Conservation (phyloP, 1,140 invertebrate genomes). For the Monomorium pharaonis region DNA sequence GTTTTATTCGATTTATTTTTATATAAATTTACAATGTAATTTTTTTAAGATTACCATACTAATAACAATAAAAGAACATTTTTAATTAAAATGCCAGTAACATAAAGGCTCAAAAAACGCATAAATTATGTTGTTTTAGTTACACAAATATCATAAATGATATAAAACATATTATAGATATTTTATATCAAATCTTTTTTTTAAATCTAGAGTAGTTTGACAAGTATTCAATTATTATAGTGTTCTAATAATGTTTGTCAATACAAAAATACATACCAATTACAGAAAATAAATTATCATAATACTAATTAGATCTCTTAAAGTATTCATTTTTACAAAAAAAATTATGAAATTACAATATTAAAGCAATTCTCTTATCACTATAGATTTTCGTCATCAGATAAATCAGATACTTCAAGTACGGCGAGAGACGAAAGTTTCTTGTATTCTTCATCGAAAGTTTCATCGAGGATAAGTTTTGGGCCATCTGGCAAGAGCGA, state of each 20-base stretch:
- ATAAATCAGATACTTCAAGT: conserved; percentile 51
- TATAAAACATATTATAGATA: not conserved
- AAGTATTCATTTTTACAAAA: conserved; percentile 8
- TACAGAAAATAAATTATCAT: conserved; percentile 24
- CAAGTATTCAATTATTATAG: not conserved
- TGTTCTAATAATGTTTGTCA: not conserved
- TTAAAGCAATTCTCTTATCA: conserved; percentile 22
- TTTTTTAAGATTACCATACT: not conserved
- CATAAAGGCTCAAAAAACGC: not conserved
- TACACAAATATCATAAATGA: not conserved
- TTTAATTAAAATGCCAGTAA: not conserved
- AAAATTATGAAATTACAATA: not conserved
- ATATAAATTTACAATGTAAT: conserved; percentile 9
- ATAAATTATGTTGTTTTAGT: not conserved
- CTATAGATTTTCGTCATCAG: conserved; percentile 25
- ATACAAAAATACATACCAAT: conserved; percentile 14
- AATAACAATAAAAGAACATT: not conserved
- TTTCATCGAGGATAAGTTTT: not conserved
- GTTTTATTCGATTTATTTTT: not conserved
- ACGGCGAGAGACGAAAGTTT: not conserved
- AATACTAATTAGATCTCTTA: conserved; percentile 8
- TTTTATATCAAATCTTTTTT: not conserved
- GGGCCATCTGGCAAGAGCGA: conserved; percentile 8
- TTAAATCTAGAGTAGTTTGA: not conserved
- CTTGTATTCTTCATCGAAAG: conserved; percentile 2